Conservation (phyloP, 2,888 invertebrate species). For the Morpho helenor region DNA sequence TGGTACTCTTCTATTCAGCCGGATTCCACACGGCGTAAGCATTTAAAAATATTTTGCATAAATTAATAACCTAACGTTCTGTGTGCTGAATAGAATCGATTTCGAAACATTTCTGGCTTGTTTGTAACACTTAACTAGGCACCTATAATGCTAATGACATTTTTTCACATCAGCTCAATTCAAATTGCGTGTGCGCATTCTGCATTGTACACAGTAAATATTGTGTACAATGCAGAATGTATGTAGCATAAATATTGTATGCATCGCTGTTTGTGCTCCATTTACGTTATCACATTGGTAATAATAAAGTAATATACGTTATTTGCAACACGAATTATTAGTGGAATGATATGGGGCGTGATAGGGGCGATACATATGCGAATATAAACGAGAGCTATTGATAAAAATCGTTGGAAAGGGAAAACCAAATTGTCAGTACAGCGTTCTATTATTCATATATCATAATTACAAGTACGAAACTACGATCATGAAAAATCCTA, state of each 20-base stretch:
- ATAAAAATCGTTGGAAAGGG: slow-evolving; percentile 26
- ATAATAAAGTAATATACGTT: slow-evolving; percentile 55
- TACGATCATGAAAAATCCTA: no score
- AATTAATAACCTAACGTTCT: slow-evolving; percentile 10
- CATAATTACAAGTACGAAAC: neutral
- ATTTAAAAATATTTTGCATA: slow-evolving; percentile 7
- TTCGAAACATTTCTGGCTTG: slow-evolving; percentile 34
- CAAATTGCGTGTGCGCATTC: slow-evolving; percentile 66
- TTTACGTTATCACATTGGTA: slow-evolving; percentile 67
- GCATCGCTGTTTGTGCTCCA: slow-evolving; percentile 68
- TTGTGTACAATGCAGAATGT: slow-evolving; percentile 10
- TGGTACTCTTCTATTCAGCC: no score
- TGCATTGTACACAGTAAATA: slow-evolving; percentile 49
- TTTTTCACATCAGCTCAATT: slow-evolving; percentile 46
- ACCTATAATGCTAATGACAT: slow-evolving; percentile 54
- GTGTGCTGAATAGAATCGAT: slow-evolving; percentile 34
- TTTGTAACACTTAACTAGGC: slow-evolving; percentile 25
- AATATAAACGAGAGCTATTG: slow-evolving; percentile 14
- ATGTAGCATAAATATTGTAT: slow-evolving; percentile 33
- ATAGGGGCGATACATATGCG: slow-evolving; percentile 6
- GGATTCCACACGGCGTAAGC: no score
- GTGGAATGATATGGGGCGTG: slow-evolving; percentile 2
- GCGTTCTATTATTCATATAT: neutral
- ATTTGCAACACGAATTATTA: slow-evolving; percentile 39
- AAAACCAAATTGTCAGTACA: slow-evolving; percentile 12